Conservation (phyloP, 1,140 invertebrate species). For the Chrysoperla carnea region DNA sequence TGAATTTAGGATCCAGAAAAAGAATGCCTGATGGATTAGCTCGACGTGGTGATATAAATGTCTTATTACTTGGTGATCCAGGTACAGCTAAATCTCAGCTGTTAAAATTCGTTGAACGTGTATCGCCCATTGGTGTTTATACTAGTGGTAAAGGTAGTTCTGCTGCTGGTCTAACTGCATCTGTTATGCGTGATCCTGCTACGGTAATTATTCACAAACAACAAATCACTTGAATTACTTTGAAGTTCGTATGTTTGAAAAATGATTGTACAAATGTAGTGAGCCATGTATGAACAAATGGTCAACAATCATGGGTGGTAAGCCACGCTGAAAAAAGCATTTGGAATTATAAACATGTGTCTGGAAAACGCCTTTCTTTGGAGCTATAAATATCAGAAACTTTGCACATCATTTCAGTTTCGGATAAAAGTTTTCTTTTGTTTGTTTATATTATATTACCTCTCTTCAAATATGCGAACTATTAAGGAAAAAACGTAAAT, state of each 20-base stretch:
- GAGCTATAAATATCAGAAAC: too few species aligned
- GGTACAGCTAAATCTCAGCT: slow-evolving; percentile 98
- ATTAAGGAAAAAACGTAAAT: too few species aligned
- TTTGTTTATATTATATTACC: too few species aligned
- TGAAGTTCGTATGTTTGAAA: background rate
- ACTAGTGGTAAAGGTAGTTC: slow-evolving; percentile 98
- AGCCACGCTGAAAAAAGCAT: too few species aligned
- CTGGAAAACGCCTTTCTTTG: too few species aligned
- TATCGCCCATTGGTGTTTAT: slow-evolving; percentile 91
- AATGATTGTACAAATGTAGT: background rate
- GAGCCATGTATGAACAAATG: too few species aligned
- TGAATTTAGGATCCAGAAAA: slow-evolving; percentile 48
- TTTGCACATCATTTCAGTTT: too few species aligned
- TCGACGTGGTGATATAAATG: slow-evolving; percentile 92
- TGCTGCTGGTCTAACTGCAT: slow-evolving; percentile 96
- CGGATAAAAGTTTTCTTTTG: too few species aligned
- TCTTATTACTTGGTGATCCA: slow-evolving; percentile 91
- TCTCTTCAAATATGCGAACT: too few species aligned
- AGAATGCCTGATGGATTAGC: slow-evolving; percentile 88
- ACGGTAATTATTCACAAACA: slow-evolving; percentile 46
- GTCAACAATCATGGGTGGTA: too few species aligned
- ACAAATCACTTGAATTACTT: background rate
- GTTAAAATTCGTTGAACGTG: slow-evolving; percentile 93
- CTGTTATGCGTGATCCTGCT: slow-evolving; percentile 83
- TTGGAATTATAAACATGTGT: too few species aligned